These are phyloP conservation scores for Oxygymnocypris stewartii DNA, from an alignment of 2,113 vertebrate genomes.

Conservation along the genomic window DNA sequence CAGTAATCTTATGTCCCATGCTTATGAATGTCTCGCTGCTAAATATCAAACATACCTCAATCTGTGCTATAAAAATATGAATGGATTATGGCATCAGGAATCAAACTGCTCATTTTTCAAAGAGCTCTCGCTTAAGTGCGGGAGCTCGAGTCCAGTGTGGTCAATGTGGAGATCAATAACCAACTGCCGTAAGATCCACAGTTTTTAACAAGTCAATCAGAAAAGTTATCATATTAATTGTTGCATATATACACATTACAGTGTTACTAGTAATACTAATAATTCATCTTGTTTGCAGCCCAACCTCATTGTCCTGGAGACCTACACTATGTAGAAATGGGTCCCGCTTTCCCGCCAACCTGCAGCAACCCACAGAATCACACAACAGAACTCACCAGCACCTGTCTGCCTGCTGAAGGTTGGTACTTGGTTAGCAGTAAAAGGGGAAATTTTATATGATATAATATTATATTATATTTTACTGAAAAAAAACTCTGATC, in stretches of 20 bases:
- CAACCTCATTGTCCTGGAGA: slow-evolving; percentile 62
- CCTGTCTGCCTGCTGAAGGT: slow-evolving; percentile 70
- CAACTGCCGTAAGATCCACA: slow-evolving; percentile 60
- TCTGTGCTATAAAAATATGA: slow-evolving; percentile 59
- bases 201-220: too few relatives aligned
- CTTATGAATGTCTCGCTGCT: slow-evolving; percentile 44
- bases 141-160: not conserved
- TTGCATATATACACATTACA: not conserved
- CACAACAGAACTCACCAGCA: slow-evolving; percentile 45
- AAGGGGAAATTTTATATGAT: not conserved
- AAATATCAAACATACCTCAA: not conserved
- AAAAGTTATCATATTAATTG: not conserved
- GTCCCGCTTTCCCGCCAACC: slow-evolving; percentile 62
- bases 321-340: slow-evolving; percentile 58
- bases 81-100: slow-evolving; percentile 18
- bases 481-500: too few relatives aligned
- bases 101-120: slow-evolving; percentile 63
- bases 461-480: too few relatives aligned
- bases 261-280: not conserved
- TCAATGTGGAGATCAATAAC: slow-evolving; percentile 48
- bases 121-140: slow-evolving; percentile 58
- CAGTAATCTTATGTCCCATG: slow-evolving; percentile 5
- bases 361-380: slow-evolving; percentile 64
- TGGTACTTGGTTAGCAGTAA: not conserved
- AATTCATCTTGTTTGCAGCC: slow-evolving; percentile 52